Evolutionary conservation across 1,140 invertebrate species (phyloP).

Genomic region (Mycetomoellerius zeteki): DNA sequence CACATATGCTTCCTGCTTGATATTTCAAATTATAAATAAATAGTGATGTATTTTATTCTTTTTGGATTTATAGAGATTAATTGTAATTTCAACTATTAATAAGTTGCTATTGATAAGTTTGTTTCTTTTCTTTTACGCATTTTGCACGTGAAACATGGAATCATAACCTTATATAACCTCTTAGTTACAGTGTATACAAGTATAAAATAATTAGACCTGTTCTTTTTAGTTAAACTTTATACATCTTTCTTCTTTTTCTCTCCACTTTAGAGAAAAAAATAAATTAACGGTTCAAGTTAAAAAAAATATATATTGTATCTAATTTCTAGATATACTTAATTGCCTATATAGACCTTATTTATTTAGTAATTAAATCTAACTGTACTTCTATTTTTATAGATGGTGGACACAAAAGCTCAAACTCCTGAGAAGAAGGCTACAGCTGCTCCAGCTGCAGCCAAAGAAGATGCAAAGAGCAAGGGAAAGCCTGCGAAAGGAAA

Average conservation of each 20-base stretch:
- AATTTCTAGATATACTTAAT: not conserved
- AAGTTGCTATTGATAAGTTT: not conserved
- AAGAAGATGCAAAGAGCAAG: constrained; percentile 69
- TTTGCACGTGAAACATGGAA: not conserved
- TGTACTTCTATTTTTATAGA: constrained; percentile 56
- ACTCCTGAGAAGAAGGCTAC: constrained; percentile 83
- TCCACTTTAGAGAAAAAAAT: too few relatives aligned
- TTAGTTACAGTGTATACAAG: not conserved
- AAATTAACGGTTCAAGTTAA: too few relatives aligned
- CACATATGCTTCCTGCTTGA: constrained; percentile 17
- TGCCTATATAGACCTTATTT: not conserved
- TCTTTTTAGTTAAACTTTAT: too few relatives aligned
- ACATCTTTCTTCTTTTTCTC: too few relatives aligned
- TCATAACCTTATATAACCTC: constrained; percentile 60
- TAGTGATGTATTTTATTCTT: not conserved
- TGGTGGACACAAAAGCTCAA: constrained; percentile 72
- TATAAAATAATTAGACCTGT: not conserved
- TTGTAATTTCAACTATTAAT: not conserved
- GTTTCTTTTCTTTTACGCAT: not conserved
- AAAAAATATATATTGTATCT: not conserved
- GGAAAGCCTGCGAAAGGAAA: constrained; percentile 81
- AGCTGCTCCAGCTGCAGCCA: constrained; percentile 50
- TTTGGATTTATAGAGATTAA: not conserved
- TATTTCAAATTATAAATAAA: constrained; percentile 4
- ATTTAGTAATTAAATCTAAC: not conserved